Evolutionary conservation across 2,888 invertebrate species (phyloP).

Genomic region (Coelinius sp.): DNA sequence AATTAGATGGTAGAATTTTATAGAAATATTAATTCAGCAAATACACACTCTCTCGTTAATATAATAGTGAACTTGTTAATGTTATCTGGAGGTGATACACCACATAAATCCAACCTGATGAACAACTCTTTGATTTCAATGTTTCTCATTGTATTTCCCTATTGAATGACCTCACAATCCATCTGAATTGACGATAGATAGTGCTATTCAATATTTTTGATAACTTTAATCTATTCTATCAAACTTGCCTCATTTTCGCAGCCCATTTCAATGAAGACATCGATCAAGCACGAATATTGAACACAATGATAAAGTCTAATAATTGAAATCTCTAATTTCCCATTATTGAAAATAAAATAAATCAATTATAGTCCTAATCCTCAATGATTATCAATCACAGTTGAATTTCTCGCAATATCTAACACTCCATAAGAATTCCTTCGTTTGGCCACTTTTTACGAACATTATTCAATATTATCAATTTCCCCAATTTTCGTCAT

Average conservation of each 20-base stretch:
- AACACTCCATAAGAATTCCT: constrained; percentile 43
- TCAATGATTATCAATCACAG: constrained; percentile 39
- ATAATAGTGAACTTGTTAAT: background rate
- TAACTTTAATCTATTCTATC: constrained; percentile 29
- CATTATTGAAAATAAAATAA: background rate
- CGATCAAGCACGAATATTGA: constrained; percentile 11
- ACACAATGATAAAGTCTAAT: constrained; percentile 8
- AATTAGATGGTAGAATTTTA: background rate
- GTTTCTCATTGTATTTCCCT: background rate
- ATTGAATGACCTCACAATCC: background rate
- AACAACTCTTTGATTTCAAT: background rate
- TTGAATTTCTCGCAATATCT: constrained; percentile 25
- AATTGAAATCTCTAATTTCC: background rate
- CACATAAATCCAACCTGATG: background rate
- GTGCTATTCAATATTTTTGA: background rate
- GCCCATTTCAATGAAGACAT: constrained; percentile 11
- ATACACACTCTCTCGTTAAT: background rate
- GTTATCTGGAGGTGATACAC: background rate
- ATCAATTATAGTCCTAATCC: constrained; percentile 13
- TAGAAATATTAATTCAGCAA: background rate
- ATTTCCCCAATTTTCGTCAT: constrained; percentile 21
- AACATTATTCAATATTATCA: constrained; percentile 28
- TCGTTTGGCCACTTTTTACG: constrained; percentile 46
- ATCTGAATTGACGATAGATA: background rate
- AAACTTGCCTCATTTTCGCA: constrained; percentile 40